phyloP scores from a whole-genome alignment of 2,797 vertebrate genomes.

The Melopsittacus undulatus region DNA sequence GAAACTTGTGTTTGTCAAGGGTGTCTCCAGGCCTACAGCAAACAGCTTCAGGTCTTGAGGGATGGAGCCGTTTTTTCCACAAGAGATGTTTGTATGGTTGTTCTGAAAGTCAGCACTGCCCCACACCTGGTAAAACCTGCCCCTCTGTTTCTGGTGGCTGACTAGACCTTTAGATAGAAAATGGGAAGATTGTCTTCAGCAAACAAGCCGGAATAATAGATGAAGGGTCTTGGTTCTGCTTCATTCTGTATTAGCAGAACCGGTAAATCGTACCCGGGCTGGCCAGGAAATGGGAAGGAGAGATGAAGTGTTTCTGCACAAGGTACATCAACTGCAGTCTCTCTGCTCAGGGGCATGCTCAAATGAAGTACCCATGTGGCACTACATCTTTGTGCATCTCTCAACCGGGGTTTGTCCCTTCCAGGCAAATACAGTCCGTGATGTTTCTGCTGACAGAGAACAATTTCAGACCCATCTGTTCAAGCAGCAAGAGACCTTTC shows the following conservation, averaged over 20 bases:
- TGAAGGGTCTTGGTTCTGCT: too few relatives aligned
- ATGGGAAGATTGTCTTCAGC: fast-evolving
- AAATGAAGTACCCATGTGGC: not conserved
- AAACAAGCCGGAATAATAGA: not conserved
- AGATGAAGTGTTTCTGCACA: fast-evolving
- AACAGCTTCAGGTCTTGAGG: not conserved
- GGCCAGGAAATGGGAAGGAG: not conserved
- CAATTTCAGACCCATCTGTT: constrained; percentile 15
- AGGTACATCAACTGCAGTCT: fast-evolving
- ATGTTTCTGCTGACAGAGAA: not conserved
- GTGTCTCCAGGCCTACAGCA: fast-evolving
- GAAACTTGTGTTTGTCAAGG: not conserved
- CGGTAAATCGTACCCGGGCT: fast-evolving
- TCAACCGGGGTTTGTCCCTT: not conserved
- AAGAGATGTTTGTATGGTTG: not conserved
- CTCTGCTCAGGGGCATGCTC: not conserved
- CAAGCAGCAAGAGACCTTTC: constrained; percentile 11
- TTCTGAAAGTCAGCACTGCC: not conserved
- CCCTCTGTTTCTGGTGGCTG: fast-evolving
- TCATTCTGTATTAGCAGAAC: not conserved
- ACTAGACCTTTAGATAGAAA: not conserved
- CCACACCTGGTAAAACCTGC: fast-evolving
- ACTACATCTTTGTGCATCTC: not conserved
- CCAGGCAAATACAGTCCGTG: not conserved
- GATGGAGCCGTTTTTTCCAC: fast-evolving